Evolutionary conservation across 2,888 invertebrate genomes (phyloP).

Genomic region (Catonia carolina): DNA sequence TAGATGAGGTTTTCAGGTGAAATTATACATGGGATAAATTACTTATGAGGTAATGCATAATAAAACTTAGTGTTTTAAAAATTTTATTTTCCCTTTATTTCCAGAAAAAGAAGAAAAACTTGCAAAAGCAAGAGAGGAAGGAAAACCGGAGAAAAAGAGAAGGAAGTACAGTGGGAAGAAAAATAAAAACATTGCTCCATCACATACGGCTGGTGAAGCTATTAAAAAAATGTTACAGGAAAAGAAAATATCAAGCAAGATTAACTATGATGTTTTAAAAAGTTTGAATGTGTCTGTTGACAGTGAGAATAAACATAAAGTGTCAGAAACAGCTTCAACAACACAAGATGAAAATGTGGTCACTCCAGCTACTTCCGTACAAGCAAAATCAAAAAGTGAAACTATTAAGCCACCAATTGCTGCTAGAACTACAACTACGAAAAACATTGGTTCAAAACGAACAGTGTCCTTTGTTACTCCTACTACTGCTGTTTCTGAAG

Average conservation of each 20-base stretch:
- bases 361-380: neutral
- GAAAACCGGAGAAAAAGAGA: constrained; percentile 76
- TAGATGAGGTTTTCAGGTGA: no score
- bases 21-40: no score
- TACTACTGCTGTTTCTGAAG: no score
- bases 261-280: constrained; percentile 94
- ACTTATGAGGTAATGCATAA: no score
- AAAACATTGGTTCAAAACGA: neutral
- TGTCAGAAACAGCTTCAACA: neutral
- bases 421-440: neutral
- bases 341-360: neutral
- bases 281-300: constrained; percentile 53
- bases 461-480: neutral
- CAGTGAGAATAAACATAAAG: constrained; percentile 3
- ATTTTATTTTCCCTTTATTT: no score
- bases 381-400: neutral
- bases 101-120: constrained; percentile 78
- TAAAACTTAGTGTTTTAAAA: no score
- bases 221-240: constrained; percentile 95
- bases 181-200: constrained; percentile 33
- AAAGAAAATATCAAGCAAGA: constrained; percentile 92
- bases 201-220: constrained; percentile 61
- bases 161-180: constrained; percentile 44
- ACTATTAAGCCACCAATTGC: neutral
- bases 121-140: constrained; percentile 76